A percentile compares a stretch with the other conserved stretches of the same genome.
Evolutionary conservation across 2,113 vertebrate genomes (phyloP).

Genomic region (Xyliphius kryptos): DNA sequence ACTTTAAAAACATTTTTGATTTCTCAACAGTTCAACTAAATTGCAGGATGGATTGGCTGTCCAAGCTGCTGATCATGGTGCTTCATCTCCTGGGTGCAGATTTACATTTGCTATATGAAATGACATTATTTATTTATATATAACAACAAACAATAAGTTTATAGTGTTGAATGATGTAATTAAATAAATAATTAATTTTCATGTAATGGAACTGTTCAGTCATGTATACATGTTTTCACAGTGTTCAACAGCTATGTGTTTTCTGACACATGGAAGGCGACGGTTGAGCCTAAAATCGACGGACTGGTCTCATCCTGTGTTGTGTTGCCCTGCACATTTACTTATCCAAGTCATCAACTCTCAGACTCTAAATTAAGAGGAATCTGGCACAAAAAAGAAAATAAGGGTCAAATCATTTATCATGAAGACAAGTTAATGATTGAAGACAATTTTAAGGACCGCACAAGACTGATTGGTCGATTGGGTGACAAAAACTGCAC

Average conservation of each 20-base stretch:
- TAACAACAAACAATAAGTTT: no score
- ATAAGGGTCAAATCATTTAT: accelerated
- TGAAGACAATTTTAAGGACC: slow-evolving; percentile 22
- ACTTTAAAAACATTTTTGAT: no score
- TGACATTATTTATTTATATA: no score
- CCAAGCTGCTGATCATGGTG: no score
- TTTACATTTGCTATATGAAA: no score
- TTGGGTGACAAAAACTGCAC: slow-evolving; percentile 50
- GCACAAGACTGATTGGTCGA: slow-evolving; percentile 48
- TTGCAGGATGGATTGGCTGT: no score
- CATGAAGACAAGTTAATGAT: accelerated
- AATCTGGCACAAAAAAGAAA: slow-evolving; percentile 30
- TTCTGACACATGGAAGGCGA: slow-evolving; percentile 41
- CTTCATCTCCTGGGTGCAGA: no score
- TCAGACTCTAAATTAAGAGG: slow-evolving; percentile 36
- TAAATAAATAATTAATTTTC: neutral
- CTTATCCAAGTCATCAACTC: slow-evolving; percentile 22
- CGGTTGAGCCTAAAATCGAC: neutral
- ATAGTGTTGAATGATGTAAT: neutral
- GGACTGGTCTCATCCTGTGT: slow-evolving; percentile 52
- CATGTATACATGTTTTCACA: slow-evolving; percentile 25
- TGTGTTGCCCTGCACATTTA: slow-evolving; percentile 54
- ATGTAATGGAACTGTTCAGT: neutral
- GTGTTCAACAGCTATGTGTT: slow-evolving; percentile 16
- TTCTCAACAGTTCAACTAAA: no score